Percentiles rank a stretch among this genome's conserved stretches.
phyloP scores from a whole-genome alignment of 2,888 invertebrate species.

The Hypercompe scribonia region DNA sequence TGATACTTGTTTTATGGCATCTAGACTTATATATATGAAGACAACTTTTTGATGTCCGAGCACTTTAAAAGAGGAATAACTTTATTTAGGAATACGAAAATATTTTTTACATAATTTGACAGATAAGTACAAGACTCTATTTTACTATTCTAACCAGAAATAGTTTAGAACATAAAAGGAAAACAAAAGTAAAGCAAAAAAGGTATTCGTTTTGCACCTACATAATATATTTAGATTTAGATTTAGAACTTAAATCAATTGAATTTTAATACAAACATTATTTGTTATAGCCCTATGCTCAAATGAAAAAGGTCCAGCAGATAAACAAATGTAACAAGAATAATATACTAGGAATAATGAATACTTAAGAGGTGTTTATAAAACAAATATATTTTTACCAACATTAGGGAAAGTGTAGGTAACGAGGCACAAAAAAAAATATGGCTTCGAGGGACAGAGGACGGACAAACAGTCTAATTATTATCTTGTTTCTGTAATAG shows the following conservation, averaged over 20 bases:
- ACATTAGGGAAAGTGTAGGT: slow-evolving; percentile 42
- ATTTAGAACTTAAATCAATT: too few relatives aligned
- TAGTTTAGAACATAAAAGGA: too few relatives aligned
- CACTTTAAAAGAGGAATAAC: background rate
- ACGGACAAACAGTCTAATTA: slow-evolving; percentile 46
- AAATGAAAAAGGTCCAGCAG: background rate
- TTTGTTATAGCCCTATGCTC: too few relatives aligned
- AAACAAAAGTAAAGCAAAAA: too few relatives aligned
- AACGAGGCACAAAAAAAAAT: slow-evolving; percentile 47
- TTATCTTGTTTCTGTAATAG: slow-evolving; percentile 42
- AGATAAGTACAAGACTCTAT: too few relatives aligned
- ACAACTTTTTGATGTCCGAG: background rate
- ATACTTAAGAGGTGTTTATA: slow-evolving; percentile 35
- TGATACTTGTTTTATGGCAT: background rate
- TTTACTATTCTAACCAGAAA: too few relatives aligned
- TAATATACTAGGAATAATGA: slow-evolving; percentile 34
- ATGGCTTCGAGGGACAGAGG: slow-evolving; percentile 36
- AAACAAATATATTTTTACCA: slow-evolving; percentile 33
- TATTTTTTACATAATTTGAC: too few relatives aligned
- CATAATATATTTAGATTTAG: too few relatives aligned
- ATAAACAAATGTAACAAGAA: slow-evolving; percentile 2
- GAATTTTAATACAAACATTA: too few relatives aligned
- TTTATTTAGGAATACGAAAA: background rate
- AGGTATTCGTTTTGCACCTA: too few relatives aligned
- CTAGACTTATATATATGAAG: background rate